Evolutionary conservation across 2,888 invertebrate species (phyloP).

Genomic region (Drosophila pegasa): DNA sequence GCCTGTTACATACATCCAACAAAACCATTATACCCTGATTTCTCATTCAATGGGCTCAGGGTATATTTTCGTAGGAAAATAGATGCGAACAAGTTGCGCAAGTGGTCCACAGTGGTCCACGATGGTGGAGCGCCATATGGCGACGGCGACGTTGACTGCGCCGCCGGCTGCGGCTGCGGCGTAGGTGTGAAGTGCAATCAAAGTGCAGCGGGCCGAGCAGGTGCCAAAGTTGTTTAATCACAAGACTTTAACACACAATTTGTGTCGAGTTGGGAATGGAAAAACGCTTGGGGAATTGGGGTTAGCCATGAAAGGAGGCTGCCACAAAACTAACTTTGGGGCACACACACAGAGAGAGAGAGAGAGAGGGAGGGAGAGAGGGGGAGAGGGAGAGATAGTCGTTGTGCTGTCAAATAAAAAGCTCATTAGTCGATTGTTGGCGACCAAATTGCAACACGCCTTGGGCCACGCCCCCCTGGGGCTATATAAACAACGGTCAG

Average conservation of each 20-base stretch:
- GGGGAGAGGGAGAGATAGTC: too few relatives aligned
- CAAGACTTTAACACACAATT: constrained; percentile 72
- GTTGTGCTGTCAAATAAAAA: constrained; percentile 69
- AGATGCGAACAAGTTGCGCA: constrained; percentile 63
- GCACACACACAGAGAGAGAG: background rate
- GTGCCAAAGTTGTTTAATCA: constrained; percentile 79
- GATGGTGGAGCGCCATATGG: constrained; percentile 50
- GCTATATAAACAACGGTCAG: constrained; percentile 14
- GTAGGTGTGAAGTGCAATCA: constrained; percentile 79
- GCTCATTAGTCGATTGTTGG: constrained; percentile 70
- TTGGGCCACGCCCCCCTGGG: constrained; percentile 34
- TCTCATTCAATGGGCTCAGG: too few relatives aligned
- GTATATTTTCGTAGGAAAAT: too few relatives aligned
- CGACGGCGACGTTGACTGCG: constrained; percentile 8
- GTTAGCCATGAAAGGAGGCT: constrained; percentile 22
- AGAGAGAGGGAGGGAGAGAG: too few relatives aligned
- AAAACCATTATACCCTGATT: too few relatives aligned
- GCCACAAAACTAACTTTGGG: constrained; percentile 8
- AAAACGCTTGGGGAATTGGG: constrained; percentile 42
- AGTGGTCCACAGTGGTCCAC: constrained; percentile 56
- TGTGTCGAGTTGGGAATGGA: constrained; percentile 46
- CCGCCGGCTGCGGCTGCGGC: constrained; percentile 8
- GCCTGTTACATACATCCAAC: too few relatives aligned
- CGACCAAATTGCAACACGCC: constrained; percentile 72
- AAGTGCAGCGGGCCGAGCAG: constrained; percentile 68